Percentiles rank a stretch among this genome's conserved stretches.
Evolutionary conservation across 2,113 vertebrate genomes (phyloP).

Genomic region (zebrafish (Danio rerio)): DNA sequence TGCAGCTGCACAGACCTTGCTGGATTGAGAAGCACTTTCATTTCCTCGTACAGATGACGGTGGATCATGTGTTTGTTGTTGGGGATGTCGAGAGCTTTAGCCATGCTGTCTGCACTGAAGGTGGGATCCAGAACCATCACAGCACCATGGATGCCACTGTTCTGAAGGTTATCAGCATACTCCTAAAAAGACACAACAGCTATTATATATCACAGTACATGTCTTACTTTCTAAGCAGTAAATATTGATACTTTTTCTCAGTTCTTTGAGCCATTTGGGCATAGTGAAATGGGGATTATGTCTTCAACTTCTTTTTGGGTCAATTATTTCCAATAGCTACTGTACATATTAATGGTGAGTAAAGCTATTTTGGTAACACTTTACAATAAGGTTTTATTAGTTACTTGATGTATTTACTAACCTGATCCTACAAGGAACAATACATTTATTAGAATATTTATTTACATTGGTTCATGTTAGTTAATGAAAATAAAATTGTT

Average conservation of each 20-base stretch:
- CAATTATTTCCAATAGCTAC: not conserved
- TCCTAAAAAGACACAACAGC: constrained; percentile 69
- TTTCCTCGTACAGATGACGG: constrained; percentile 83
- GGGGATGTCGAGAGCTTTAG: constrained; percentile 78
- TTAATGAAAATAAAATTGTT: no score
- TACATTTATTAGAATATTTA: no score
- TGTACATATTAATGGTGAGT: not conserved
- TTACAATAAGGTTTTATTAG: not conserved
- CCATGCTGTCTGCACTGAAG: constrained; percentile 78
- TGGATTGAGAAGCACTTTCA: constrained; percentile 74
- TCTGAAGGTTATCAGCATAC: constrained; percentile 82
- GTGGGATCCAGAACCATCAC: constrained; percentile 83
- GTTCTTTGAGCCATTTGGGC: not conserved
- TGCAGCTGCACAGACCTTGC: constrained; percentile 66
- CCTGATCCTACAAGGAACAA: no score
- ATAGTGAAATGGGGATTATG: not conserved
- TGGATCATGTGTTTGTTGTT: constrained; percentile 83
- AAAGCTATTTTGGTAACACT: not conserved
- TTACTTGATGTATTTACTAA: no score
- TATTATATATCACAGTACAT: not conserved
- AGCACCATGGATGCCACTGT: constrained; percentile 85
- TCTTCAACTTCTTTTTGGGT: not conserved
- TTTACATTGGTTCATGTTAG: no score
- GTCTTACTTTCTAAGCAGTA: not conserved
- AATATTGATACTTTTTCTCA: not conserved